Percentiles rank a stretch among this genome's conserved stretches.
These are phyloP conservation scores for Protobothrops flavoviridis DNA, from an alignment of 2,113 vertebrate species.

Conservation along the genomic window DNA sequence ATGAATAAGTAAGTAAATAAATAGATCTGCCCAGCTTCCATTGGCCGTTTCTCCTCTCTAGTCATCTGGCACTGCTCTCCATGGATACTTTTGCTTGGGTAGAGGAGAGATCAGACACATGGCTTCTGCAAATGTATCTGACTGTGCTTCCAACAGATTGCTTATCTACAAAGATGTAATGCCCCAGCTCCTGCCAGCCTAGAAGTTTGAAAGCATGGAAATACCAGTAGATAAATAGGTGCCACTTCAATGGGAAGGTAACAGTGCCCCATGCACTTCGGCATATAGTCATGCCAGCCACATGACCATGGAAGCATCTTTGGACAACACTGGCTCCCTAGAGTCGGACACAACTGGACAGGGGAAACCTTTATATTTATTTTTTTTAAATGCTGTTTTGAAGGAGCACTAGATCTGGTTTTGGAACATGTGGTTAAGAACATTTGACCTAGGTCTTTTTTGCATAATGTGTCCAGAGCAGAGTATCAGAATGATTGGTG, in stretches of 20 bases:
- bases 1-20: neutral
- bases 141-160: neutral
- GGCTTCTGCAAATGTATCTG: neutral
- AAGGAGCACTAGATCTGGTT: neutral
- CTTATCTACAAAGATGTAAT: neutral
- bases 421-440: neutral
- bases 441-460: neutral
- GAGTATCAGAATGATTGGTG: neutral
- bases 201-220: too few relatives aligned
- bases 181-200: too few relatives aligned
- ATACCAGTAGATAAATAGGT: too few relatives aligned
- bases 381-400: neutral
- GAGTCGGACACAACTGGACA: neutral
- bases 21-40: neutral
- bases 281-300: too few relatives aligned
- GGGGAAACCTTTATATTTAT: neutral
- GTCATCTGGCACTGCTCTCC: neutral
- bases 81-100: neutral
- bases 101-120: neutral
- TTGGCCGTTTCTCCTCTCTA: neutral
- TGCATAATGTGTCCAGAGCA: neutral
- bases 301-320: too few relatives aligned
- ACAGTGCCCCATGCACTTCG: too few relatives aligned
- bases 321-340: too few relatives aligned
- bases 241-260: too few relatives aligned